phyloP scores from a whole-genome alignment of 92 coral and sea anemone genomes.

The Virgularia gustaviana region DNA sequence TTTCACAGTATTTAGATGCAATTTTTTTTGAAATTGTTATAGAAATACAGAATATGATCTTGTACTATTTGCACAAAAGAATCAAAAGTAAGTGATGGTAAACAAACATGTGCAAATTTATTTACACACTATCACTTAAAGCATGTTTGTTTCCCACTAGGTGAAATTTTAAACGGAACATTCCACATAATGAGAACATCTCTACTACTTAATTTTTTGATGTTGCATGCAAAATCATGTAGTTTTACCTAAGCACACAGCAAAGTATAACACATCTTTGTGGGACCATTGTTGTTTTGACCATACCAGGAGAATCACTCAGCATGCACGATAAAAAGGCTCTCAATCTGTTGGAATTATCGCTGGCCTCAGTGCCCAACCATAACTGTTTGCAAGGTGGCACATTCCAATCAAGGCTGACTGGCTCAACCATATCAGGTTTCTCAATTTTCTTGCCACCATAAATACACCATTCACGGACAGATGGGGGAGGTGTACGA shows the following conservation, averaged over 20 bases:
- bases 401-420: conserved; percentile 75
- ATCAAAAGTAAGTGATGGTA: too few relatives aligned
- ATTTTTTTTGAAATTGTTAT: too few relatives aligned
- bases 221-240: neutral
- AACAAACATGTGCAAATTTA: too few relatives aligned
- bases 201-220: too few relatives aligned
- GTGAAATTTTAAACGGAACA: too few relatives aligned
- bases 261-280: conserved; percentile 83
- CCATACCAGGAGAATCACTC: conserved; percentile 91
- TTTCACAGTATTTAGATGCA: too few relatives aligned
- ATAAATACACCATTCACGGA: conserved; percentile 95
- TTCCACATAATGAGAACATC: too few relatives aligned
- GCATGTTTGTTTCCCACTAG: too few relatives aligned
- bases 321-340: conserved; percentile 89
- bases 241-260: conserved; percentile 76
- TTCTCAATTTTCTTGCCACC: conserved; percentile 73
- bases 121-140: too few relatives aligned
- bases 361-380: conserved; percentile 73
- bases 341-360: conserved; percentile 80
- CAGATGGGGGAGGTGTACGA: conserved; percentile 67
- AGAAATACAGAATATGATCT: too few relatives aligned
- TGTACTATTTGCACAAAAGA: too few relatives aligned
- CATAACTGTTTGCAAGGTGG: conserved; percentile 81
- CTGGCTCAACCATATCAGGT: conserved; percentile 80
- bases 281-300: conserved; percentile 86